Evolutionary conservation across 2,113 vertebrate genomes (phyloP).

Genomic region (Scartelaos histophorus): DNA sequence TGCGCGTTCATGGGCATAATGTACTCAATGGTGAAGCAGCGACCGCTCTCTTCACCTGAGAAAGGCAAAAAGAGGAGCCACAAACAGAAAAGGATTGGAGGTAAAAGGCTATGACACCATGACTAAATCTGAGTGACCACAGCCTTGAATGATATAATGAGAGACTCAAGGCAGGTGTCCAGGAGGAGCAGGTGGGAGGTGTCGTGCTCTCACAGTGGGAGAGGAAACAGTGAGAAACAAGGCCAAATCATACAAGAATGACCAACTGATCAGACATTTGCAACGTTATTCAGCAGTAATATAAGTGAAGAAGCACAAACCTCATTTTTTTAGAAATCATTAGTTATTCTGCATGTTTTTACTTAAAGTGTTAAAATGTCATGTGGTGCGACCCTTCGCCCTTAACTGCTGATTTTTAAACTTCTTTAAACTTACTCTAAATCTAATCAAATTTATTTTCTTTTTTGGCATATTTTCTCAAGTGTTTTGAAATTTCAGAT

Average conservation of each 20-base stretch:
- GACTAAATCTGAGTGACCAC: neutral
- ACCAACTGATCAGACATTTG: neutral
- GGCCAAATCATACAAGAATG: neutral
- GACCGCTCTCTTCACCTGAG: constrained; percentile 85
- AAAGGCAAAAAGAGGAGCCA: neutral
- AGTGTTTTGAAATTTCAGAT: too few relatives aligned
- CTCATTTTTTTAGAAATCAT: too few relatives aligned
- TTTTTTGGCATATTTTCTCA: too few relatives aligned
- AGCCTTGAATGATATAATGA: neutral
- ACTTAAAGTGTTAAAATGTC: too few relatives aligned
- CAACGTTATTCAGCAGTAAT: neutral
- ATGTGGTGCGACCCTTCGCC: too few relatives aligned
- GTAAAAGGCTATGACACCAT: neutral
- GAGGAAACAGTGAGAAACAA: neutral
- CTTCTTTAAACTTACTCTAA: too few relatives aligned
- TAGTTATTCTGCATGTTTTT: too few relatives aligned
- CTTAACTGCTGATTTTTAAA: too few relatives aligned
- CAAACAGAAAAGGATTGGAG: neutral
- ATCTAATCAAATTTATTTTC: too few relatives aligned
- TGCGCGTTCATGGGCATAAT: constrained; percentile 90
- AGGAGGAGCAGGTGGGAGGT: constrained; percentile 8
- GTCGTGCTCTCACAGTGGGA: neutral
- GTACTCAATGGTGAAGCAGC: constrained; percentile 89
- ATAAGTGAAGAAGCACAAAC: too few relatives aligned
- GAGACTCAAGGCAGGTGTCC: constrained; percentile 4